Evolutionary conservation across 2,888 invertebrate species (phyloP), one percentile per base, ranked within the genome.

Genomic region (Augochlorella aurata): DNA sequence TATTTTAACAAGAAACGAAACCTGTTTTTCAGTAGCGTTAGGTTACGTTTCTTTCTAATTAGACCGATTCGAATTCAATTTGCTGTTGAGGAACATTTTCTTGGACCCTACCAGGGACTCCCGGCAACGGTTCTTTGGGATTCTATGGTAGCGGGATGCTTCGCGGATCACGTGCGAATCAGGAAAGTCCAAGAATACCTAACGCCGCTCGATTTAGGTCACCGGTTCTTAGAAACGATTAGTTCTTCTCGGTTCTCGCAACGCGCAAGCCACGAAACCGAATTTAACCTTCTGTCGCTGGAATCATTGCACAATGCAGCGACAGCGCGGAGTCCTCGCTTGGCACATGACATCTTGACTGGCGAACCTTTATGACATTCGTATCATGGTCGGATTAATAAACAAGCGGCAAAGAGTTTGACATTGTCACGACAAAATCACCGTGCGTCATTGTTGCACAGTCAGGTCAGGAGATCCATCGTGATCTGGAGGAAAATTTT

Each of bases 251-350:
- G 54, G 75, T 77, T 79, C 84, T 81, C 86, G 80, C 71, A 83
- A 86, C 78, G 52, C 73, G 79, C 77, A 77, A 70, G 72, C 69
- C 79, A 77, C 81, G 80, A 84, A 84, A 75, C 73, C 74, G 10
- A 38, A 74, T 72, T 69, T 81, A 81, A 82, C 83, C 86, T 87
- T 85, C 86, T 77, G 74, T 21, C 63, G 65, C 50, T 81, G 73
- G 74, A 89, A 77, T 81, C 78, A 81, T 89, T 89, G 89, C 89
- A 88, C 86, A 89, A 89, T 88, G 88, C 88, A 88, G 72, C 52
- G 81, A 66, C 72, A 83, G 68, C 77, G 74, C 67, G 79, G 72
- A 77, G 52, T 82, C 73, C 71, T 78, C 29, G 68, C 49, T 63
- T 68, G 66, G 49, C 77, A 58, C 77, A 79, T 71, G 70, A 70